Percentiles rank a stretch among this genome's conserved stretches.
These are phyloP conservation scores for Limnephilus auricula DNA, from an alignment of 2,888 invertebrate genomes.

Conservation along the genomic window DNA sequence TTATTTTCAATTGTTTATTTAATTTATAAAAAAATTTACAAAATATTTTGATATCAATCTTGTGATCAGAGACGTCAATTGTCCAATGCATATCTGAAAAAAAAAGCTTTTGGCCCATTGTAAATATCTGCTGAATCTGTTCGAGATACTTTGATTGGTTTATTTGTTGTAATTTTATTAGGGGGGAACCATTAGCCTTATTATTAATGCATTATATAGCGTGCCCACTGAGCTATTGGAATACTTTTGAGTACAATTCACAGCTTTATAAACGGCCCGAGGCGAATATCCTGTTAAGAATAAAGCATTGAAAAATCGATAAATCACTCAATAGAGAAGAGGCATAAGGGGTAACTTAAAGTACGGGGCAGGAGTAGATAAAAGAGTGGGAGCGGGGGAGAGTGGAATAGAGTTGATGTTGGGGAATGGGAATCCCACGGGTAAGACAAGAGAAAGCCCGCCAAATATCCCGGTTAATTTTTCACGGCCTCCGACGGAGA, in stretches of 20 bases:
- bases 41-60: too few species aligned
- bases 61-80: too few species aligned
- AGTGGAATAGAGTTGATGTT: neutral
- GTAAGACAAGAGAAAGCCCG: constrained; percentile 12
- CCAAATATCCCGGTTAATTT: constrained; percentile 39
- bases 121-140: neutral
- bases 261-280: neutral
- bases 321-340: constrained; percentile 36
- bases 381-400: neutral
- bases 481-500: constrained; percentile 17
- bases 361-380: neutral
- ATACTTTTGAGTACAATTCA: neutral
- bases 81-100: too few species aligned
- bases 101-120: too few species aligned
- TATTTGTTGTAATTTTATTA: neutral
- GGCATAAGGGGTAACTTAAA: neutral
- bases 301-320: constrained; percentile 44
- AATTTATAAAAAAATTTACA: too few species aligned
- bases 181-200: constrained; percentile 10
- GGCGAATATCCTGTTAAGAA: constrained; percentile 28
- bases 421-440: constrained; percentile 17
- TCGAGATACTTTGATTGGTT: neutral
- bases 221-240: neutral
- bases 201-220: constrained; percentile 20
- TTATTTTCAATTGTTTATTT: too few species aligned